Percentiles rank a stretch among this genome's conserved stretches.
These are phyloP conservation scores for Drosophila fuyamai DNA, from an alignment of 1,140 invertebrate genomes.

Conservation along the genomic window DNA sequence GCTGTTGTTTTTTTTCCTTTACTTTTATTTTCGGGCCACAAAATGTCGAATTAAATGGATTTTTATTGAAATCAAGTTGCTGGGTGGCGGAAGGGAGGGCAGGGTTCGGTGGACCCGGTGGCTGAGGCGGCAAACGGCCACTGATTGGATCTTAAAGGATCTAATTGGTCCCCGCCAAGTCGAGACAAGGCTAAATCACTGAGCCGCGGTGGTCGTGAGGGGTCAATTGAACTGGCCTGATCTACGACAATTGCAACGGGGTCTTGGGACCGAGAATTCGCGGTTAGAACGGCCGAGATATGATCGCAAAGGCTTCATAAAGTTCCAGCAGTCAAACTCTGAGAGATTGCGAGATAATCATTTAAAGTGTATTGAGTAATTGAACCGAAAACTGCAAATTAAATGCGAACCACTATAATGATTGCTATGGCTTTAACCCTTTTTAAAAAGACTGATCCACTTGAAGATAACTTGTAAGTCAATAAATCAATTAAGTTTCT, in stretches of 20 bases:
- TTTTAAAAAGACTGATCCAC: neutral
- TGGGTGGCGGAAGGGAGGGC: too few relatives aligned
- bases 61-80: slow-evolving; percentile 79
- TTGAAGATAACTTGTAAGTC: neutral
- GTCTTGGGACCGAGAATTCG: slow-evolving; percentile 15
- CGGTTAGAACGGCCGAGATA: slow-evolving; percentile 31
- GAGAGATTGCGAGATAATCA: slow-evolving; percentile 38
- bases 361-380: slow-evolving; percentile 49
- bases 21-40: slow-evolving; percentile 62
- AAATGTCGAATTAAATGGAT: slow-evolving; percentile 82
- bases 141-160: slow-evolving; percentile 70
- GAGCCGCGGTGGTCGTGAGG: slow-evolving; percentile 44
- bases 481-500: too few relatives aligned
- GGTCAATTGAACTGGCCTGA: slow-evolving; percentile 41
- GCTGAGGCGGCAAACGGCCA: slow-evolving; percentile 42
- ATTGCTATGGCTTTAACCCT: slow-evolving; percentile 9
- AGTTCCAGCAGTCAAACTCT: slow-evolving; percentile 23
- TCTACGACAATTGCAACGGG: slow-evolving; percentile 47
- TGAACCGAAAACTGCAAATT: slow-evolving; percentile 44
- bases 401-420: slow-evolving; percentile 21
- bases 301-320: slow-evolving; percentile 40
- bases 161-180: slow-evolving; percentile 63
- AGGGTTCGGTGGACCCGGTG: slow-evolving; percentile 8
- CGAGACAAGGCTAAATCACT: slow-evolving; percentile 55
- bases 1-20: slow-evolving; percentile 13